Conservation (phyloP, 64 coral and sea anemone species). For the Dendronephthya gigantea region DNA sequence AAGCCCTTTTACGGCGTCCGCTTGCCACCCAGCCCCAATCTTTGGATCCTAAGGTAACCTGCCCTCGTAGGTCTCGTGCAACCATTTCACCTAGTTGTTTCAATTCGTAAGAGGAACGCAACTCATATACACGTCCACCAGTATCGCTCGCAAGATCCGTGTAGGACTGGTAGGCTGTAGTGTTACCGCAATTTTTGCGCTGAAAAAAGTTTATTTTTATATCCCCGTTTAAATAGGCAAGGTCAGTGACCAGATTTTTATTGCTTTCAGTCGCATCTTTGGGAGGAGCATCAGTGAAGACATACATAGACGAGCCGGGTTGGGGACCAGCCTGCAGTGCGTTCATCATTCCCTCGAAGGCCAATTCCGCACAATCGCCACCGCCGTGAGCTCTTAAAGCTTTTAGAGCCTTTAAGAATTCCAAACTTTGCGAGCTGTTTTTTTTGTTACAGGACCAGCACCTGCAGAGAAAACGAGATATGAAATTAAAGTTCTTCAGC, state of each 20-base stretch:
- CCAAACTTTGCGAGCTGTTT: neutral
- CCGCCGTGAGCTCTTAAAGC: constrained; percentile 6
- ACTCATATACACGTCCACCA: constrained; percentile 44
- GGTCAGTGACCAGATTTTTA: neutral
- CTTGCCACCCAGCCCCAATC: neutral
- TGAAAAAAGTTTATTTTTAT: constrained; percentile 45
- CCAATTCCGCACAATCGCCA: constrained; percentile 44
- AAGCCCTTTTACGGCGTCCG: constrained; percentile 12
- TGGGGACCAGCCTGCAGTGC: constrained; percentile 7
- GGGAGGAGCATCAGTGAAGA: constrained; percentile 42
- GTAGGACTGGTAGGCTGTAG: constrained; percentile 29
- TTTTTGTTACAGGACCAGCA: constrained; percentile 35
- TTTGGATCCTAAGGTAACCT: neutral
- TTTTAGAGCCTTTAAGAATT: constrained; percentile 8
- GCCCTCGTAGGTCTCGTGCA: neutral
- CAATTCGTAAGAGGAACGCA: constrained; percentile 15
- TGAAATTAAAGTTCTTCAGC: neutral
- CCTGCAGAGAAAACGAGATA: neutral
- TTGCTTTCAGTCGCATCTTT: constrained; percentile 16
- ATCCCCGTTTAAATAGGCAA: neutral
- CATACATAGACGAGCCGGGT: constrained; percentile 33
- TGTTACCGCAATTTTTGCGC: neutral
- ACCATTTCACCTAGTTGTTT: constrained; percentile 19
- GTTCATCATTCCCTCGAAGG: constrained; percentile 33
- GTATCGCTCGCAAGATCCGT: constrained; percentile 35